phyloP scores from a whole-genome alignment of 2,113 vertebrate genomes.

The Pyrgilauda ruficollis region DNA sequence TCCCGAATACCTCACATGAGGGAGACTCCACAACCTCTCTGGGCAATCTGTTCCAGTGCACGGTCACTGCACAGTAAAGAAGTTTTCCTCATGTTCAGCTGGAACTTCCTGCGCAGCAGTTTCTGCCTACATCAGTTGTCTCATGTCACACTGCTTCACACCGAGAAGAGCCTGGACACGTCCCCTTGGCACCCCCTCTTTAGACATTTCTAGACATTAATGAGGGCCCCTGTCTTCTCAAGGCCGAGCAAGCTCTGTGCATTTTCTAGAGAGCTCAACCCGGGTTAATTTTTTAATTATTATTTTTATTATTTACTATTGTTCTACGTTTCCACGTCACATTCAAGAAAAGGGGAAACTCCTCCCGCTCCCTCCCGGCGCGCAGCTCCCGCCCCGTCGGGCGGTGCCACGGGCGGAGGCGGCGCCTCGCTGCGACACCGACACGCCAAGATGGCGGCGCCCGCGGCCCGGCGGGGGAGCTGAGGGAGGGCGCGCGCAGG shows the following conservation, averaged over 20 bases:
- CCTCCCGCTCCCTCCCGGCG: rapidly evolving
- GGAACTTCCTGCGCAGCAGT: neutral
- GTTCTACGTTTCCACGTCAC: neutral
- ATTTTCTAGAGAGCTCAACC: neutral
- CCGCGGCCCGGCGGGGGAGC: neutral
- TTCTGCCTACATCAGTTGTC: neutral
- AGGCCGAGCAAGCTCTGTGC: neutral
- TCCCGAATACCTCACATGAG: neutral
- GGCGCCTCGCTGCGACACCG: neutral
- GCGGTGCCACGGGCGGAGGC: neutral
- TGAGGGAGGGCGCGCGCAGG: neutral
- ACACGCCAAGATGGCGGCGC: neutral
- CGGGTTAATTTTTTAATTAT: neutral
- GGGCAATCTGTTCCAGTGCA: neutral
- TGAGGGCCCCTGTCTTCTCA: neutral
- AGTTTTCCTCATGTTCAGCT: neutral
- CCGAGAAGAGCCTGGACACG: neutral
- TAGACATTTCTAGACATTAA: too few species aligned
- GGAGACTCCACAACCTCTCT: neutral
- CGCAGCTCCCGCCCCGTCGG: neutral
- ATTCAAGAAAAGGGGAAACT: rapidly evolving
- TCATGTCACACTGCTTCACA: neutral
- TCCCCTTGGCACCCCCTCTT: neutral
- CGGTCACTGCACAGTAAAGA: neutral
- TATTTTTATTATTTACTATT: neutral